phyloP scores from a whole-genome alignment of 2,888 invertebrate genomes.

The Rugalucina vietnamica region DNA sequence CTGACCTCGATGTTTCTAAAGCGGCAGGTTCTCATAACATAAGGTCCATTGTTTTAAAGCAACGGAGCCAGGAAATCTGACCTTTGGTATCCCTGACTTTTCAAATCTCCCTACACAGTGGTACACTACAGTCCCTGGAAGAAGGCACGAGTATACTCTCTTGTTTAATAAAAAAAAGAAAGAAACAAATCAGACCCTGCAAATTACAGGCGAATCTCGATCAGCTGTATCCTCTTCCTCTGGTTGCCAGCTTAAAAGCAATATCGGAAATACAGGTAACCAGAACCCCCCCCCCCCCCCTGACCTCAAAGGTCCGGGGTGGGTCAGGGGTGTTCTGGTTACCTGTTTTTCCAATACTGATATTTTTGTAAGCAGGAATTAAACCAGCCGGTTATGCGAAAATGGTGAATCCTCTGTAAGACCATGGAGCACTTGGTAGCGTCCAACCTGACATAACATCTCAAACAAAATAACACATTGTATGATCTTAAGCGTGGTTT shows the following conservation, averaged over 20 bases:
- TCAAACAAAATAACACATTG: not conserved
- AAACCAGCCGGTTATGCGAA: no score
- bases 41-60: not conserved
- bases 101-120: not conserved
- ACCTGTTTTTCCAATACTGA: no score
- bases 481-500: not conserved
- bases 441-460: constrained; percentile 16
- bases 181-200: not conserved
- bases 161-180: constrained; percentile 11
- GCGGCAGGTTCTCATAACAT: not conserved
- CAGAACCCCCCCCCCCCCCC: no score
- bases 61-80: not conserved
- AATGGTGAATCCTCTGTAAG: no score
- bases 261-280: no score
- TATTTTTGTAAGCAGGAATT: no score
- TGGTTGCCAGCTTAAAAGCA: no score
- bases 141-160: not conserved
- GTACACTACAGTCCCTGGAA: constrained; percentile 15
- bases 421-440: constrained; percentile 30
- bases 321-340: no score
- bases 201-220: constrained; percentile 11
- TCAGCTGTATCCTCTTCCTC: constrained; percentile 23
- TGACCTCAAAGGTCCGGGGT: no score
- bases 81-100: not conserved
- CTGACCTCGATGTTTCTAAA: no score